Evolutionary conservation across 2,113 vertebrate genomes (phyloP), one percentile per base, ranked within the genome.

Genomic region (Psammodynastes pulverulentus): DNA sequence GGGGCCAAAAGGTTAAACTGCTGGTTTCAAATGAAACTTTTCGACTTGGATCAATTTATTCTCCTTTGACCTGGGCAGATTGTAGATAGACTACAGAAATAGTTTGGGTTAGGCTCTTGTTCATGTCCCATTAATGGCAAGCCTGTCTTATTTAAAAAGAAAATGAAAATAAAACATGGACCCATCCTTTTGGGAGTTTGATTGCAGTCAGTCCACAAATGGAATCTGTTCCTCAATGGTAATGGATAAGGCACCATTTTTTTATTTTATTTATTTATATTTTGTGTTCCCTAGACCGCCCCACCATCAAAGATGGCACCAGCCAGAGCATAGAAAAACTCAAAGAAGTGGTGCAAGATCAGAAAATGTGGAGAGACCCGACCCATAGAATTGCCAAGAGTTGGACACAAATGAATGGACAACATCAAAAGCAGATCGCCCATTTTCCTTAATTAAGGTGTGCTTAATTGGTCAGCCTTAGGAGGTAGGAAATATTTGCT

Each of bases 81-180:
- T 92, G 56, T 86, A 88, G 93, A 19, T 91, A 91, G 85, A 87
- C 54, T 88, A n/a, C 92, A 52, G 88, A 93, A 93, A 86, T 51
- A 92, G 15, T 53, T 26, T 88, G 89, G 58, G 90, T 51, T 93
- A 72, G 46, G 52, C 24, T 93, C 52, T 85, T 92, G 67, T 91
- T 94, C 93, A 90, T 90, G 48, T 79, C 45, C 84, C 54, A 46
- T 58, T 94, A 67, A 17, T 88, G 91, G 91, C 93, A 93, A 93
- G 21, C 13, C 45, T 53, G 1, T 53, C 4, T 3, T 51, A 21
- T 90, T 90, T 90, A 9, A 24, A 88, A 17, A 62, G 23, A 88
- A 24, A 17, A 51, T n/a, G 12, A 15, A 46, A 91, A 92, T 88
- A 84, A 94, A 54, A 91, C 23, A 67, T 67, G 24, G 51, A 34